phyloP scores from a whole-genome alignment of 2,888 invertebrate species.

The Metellina segmentata region DNA sequence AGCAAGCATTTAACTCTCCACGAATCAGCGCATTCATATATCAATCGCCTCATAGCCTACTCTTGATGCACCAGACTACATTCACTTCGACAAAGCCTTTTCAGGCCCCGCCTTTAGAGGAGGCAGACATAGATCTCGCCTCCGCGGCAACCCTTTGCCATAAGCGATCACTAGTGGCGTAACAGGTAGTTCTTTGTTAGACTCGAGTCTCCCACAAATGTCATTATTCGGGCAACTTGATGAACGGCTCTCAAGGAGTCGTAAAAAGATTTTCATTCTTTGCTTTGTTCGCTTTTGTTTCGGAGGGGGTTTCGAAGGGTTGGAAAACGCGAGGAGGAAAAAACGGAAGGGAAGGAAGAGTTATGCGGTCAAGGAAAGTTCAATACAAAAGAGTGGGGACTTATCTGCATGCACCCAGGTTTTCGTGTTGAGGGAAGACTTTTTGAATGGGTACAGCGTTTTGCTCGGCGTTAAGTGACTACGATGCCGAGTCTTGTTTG shows the following conservation, averaged over 20 bases:
- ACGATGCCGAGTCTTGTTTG: no score
- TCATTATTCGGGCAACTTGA: constrained; percentile 43
- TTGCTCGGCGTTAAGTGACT: no score
- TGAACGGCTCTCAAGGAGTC: constrained; percentile 52
- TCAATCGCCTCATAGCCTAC: neutral
- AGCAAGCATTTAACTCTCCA: no score
- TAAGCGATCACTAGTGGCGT: constrained; percentile 50
- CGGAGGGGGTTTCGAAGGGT: constrained; percentile 30
- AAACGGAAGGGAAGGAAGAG: constrained; percentile 54
- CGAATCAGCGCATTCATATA: neutral
- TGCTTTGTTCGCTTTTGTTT: constrained; percentile 50
- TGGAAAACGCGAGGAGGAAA: constrained; percentile 2
- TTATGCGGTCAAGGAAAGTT: constrained; percentile 74
- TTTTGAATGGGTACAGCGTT: no score
- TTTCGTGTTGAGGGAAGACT: neutral
- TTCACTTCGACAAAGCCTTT: constrained; percentile 41
- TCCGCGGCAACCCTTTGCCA: constrained; percentile 44
- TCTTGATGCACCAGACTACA: constrained; percentile 28
- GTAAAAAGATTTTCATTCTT: constrained; percentile 42
- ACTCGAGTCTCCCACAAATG: constrained; percentile 44
- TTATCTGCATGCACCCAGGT: neutral
- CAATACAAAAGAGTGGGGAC: constrained; percentile 5
- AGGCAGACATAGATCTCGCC: constrained; percentile 30
- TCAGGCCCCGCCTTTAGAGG: constrained; percentile 55
- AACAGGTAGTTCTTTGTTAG: constrained; percentile 64